Evolutionary conservation across 2,888 invertebrate species (phyloP).

Genomic region (Zaprionus lineosus): DNA sequence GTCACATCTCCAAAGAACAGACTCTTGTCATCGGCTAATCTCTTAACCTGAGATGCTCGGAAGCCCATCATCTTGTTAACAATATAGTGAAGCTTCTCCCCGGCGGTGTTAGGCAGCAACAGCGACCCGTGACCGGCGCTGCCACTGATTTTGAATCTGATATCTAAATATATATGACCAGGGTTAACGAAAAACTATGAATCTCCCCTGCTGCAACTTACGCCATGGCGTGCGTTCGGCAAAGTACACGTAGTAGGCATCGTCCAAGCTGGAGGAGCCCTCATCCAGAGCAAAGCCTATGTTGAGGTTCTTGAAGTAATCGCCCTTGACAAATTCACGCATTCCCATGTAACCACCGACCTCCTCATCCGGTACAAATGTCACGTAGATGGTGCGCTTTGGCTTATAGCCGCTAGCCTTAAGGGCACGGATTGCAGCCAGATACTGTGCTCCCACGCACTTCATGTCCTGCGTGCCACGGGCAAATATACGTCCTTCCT

Average conservation of each 20-base stretch:
- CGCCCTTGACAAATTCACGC: conserved; percentile 87
- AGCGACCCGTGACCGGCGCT: conserved; percentile 94
- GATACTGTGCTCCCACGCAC: conserved; percentile 90
- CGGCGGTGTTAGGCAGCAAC: conserved; percentile 91
- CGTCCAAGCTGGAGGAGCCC: conserved; percentile 88
- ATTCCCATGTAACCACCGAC: conserved; percentile 89
- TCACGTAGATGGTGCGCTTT: conserved; percentile 88
- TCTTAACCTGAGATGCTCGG: conserved; percentile 84
- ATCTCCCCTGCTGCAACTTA: no score
- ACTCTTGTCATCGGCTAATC: conserved; percentile 83
- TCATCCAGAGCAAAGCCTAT: conserved; percentile 93
- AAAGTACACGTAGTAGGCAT: conserved; percentile 86
- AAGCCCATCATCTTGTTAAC: conserved; percentile 88
- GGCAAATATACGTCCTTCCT: conserved; percentile 90
- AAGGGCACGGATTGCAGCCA: conserved; percentile 89
- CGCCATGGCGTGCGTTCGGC: conserved; percentile 88
- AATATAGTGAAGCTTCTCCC: conserved; percentile 90
- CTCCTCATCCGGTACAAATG: conserved; percentile 90
- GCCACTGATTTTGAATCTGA: conserved; percentile 90
- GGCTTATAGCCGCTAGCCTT: conserved; percentile 85
- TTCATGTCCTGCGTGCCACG: conserved; percentile 92
- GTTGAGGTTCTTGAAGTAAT: conserved; percentile 88
- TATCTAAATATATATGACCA: no score
- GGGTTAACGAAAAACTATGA: no score
- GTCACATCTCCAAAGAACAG: conserved; percentile 90